A percentile compares a stretch with the other conserved stretches of the same genome.
phyloP scores from a whole-genome alignment of 92 coral and sea anemone species.

The Zoanthus sociatus region DNA sequence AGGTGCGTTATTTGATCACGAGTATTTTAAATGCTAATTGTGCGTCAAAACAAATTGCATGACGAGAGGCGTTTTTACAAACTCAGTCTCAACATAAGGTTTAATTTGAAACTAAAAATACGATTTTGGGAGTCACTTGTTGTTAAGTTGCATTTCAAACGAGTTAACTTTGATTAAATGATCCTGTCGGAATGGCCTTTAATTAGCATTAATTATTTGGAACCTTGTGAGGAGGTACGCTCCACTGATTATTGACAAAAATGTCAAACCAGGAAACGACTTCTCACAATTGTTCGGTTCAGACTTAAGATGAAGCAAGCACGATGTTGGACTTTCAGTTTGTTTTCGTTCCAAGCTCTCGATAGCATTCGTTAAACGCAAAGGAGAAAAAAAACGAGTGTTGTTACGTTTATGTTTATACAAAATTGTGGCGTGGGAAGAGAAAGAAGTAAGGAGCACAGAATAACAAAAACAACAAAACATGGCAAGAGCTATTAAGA shows the following conservation, averaged over 20 bases:
- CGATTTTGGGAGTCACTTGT: too few relatives aligned
- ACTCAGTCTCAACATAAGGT: too few relatives aligned
- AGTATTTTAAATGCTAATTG: too few relatives aligned
- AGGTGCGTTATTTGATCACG: too few relatives aligned
- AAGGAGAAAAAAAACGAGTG: too few relatives aligned
- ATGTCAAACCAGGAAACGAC: background rate
- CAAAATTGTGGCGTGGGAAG: background rate
- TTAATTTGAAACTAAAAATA: too few relatives aligned
- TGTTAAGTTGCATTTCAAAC: too few relatives aligned
- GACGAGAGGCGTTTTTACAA: too few relatives aligned
- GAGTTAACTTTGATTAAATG: too few relatives aligned
- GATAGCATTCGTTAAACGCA: background rate
- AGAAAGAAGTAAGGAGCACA: background rate
- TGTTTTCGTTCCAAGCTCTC: background rate
- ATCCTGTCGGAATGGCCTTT: too few relatives aligned
- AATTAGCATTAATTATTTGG: too few relatives aligned
- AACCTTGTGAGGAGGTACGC: background rate
- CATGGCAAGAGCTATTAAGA: slow-evolving; percentile 17
- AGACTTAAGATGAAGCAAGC: background rate
- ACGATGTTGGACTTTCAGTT: background rate
- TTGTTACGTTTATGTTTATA: background rate
- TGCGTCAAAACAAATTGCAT: too few relatives aligned
- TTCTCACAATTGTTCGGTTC: background rate
- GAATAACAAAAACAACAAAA: background rate
- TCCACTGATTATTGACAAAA: background rate